Percentiles rank a stretch among this genome's conserved stretches.
Conservation (phyloP, 1,140 invertebrate genomes). For the Hypothenemus hampei region DNA sequence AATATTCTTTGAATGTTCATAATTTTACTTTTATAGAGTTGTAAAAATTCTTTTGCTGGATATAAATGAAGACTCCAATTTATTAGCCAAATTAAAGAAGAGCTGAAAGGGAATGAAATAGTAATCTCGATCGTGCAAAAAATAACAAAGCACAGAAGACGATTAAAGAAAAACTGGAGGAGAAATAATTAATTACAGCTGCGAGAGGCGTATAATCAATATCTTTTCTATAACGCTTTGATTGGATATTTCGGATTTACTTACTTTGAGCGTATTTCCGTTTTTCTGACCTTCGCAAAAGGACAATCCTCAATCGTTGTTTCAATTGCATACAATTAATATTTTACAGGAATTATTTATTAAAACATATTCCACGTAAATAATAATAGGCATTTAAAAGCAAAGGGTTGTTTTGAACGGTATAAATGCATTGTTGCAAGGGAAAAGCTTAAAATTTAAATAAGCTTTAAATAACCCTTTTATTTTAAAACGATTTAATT, state of each 20-base stretch:
- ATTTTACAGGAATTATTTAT: no score
- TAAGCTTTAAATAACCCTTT: no score
- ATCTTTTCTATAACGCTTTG: constrained; percentile 9
- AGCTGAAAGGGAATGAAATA: background rate
- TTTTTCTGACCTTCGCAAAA: no score
- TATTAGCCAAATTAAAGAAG: constrained; percentile 1
- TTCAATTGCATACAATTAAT: no score
- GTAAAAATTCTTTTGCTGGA: background rate
- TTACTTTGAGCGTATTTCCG: background rate
- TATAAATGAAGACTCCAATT: background rate
- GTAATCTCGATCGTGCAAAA: constrained; percentile 9
- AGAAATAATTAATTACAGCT: constrained; percentile 19
- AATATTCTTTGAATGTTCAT: background rate
- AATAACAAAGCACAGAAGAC: constrained; percentile 1
- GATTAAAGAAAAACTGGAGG: constrained; percentile 11
- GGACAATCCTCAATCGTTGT: no score
- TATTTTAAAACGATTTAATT: no score
- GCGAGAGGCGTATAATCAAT: constrained; percentile 12
- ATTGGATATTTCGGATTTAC: constrained; percentile 9
- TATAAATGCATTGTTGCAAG: no score
- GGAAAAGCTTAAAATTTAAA: no score
- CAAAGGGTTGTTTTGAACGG: no score
- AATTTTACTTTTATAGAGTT: background rate
- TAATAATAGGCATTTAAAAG: no score
- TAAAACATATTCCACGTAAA: no score